Evolutionary conservation across 2,113 vertebrate species (phyloP).

Genomic region (Sceloporus undulatus): DNA sequence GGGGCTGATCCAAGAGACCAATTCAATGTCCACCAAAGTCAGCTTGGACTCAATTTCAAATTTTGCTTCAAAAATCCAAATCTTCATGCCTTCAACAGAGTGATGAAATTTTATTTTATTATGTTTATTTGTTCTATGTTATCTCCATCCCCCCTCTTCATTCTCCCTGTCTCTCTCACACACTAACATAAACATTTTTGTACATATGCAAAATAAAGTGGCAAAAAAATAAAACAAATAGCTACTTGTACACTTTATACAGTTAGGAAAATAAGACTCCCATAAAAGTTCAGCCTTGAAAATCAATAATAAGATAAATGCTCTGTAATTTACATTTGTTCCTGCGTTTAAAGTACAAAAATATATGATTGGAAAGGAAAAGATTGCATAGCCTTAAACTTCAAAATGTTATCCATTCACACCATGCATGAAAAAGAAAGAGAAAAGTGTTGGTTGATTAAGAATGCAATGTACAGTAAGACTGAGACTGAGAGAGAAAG

Average conservation of each 20-base stretch:
- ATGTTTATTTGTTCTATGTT: not conserved
- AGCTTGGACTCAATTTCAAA: not conserved
- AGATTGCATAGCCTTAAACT: not conserved
- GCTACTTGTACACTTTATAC: not conserved
- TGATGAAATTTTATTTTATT: no score
- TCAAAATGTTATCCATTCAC: not conserved
- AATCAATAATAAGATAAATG: not conserved
- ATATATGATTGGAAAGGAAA: not conserved
- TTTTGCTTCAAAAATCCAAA: not conserved
- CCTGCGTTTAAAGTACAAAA: not conserved
- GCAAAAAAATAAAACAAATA: not conserved
- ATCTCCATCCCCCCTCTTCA: not conserved
- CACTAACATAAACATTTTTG: not conserved
- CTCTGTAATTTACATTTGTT: not conserved
- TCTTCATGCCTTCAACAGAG: not conserved
- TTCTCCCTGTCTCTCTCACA: no score
- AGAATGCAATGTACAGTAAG: not conserved
- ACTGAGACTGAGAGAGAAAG: not conserved
- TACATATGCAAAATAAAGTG: not conserved
- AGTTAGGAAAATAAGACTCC: not conserved
- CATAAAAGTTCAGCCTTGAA: not conserved
- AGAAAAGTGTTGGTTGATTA: no score
- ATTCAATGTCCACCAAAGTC: not conserved
- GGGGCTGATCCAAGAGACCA: not conserved
- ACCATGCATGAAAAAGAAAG: not conserved